phyloP scores from a whole-genome alignment of 2,888 invertebrate genomes.

The Drosophila meridiana region DNA sequence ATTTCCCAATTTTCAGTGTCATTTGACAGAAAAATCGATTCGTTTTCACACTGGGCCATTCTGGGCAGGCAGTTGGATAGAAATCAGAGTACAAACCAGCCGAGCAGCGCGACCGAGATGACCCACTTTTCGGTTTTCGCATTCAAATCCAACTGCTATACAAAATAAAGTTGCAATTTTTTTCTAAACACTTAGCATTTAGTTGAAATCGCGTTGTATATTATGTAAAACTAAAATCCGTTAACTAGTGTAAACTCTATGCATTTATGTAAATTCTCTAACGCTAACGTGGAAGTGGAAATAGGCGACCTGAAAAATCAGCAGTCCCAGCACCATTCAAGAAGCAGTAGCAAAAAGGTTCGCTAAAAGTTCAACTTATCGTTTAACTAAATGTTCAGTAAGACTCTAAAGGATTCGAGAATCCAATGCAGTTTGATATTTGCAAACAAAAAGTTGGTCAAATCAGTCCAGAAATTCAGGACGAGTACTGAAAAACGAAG shows the following conservation, averaged over 20 bases:
- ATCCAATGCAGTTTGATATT: conserved; percentile 16
- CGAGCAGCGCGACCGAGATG: conserved; percentile 84
- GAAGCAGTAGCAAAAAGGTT: conserved; percentile 72
- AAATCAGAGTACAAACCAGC: conserved; percentile 83
- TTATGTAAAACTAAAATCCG: conserved; percentile 60
- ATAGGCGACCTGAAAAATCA: conserved; percentile 74
- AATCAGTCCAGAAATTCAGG: conserved; percentile 38
- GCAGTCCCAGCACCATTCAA: conserved; percentile 64
- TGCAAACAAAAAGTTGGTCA: conserved; percentile 17
- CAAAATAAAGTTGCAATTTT: conserved; percentile 65
- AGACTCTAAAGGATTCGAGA: background rate
- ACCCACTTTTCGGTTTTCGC: conserved; percentile 85
- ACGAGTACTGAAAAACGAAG: conserved; percentile 52
- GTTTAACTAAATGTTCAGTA: conserved; percentile 9
- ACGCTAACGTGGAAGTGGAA: conserved; percentile 69
- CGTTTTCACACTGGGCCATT: conserved; percentile 75
- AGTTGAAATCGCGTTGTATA: conserved; percentile 65
- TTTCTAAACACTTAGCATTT: conserved; percentile 70
- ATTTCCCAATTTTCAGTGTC: conserved; percentile 79
- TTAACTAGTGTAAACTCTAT: conserved; percentile 76
- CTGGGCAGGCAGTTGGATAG: conserved; percentile 73
- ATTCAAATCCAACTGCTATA: conserved; percentile 79
- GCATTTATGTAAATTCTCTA: conserved; percentile 79
- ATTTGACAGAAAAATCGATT: conserved; percentile 83
- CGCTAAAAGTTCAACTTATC: conserved; percentile 37